These are phyloP conservation scores for Galaxias olidus DNA, from an alignment of 2,797 vertebrate genomes.

Conservation along the genomic window DNA sequence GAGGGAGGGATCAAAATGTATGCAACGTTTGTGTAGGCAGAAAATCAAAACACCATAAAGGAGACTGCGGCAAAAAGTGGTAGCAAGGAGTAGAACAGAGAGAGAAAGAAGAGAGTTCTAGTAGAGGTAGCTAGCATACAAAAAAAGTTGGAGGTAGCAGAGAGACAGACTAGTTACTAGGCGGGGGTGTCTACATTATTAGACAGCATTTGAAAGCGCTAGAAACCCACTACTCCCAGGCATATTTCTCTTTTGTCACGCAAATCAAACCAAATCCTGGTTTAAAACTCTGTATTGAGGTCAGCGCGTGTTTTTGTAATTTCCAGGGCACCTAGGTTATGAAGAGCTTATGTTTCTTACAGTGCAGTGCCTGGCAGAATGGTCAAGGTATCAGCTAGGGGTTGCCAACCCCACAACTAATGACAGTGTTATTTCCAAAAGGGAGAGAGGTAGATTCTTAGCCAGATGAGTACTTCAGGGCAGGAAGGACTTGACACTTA, in stretches of 20 bases:
- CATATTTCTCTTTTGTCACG: slow-evolving; percentile 37
- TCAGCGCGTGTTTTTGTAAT: slow-evolving; percentile 36
- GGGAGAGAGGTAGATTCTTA: slow-evolving; percentile 77
- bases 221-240: slow-evolving; percentile 54
- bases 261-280: slow-evolving; percentile 33
- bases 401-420: background rate
- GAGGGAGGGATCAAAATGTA: slow-evolving; percentile 59
- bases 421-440: slow-evolving; percentile 68
- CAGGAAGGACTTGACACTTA: slow-evolving; percentile 11
- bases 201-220: slow-evolving; percentile 57
- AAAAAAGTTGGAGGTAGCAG: slow-evolving; percentile 64
- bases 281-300: slow-evolving; percentile 50
- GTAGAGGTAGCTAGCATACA: slow-evolving; percentile 74
- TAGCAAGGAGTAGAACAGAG: slow-evolving; percentile 41
- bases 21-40: slow-evolving; percentile 74
- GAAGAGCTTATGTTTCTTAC: slow-evolving; percentile 24
- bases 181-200: slow-evolving; percentile 59
- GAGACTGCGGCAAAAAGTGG: slow-evolving; percentile 23
- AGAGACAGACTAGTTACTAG: slow-evolving; percentile 40
- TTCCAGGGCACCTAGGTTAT: slow-evolving; percentile 51
- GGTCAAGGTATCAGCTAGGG: background rate
- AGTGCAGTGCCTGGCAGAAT: background rate
- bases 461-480: slow-evolving; percentile 52
- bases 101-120: slow-evolving; percentile 53
- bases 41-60: background rate